A percentile compares a stretch with the other conserved stretches of the same genome.
These are phyloP conservation scores for Gyps fulvus DNA, from an alignment of 2,113 vertebrate species.

Conservation along the genomic window DNA sequence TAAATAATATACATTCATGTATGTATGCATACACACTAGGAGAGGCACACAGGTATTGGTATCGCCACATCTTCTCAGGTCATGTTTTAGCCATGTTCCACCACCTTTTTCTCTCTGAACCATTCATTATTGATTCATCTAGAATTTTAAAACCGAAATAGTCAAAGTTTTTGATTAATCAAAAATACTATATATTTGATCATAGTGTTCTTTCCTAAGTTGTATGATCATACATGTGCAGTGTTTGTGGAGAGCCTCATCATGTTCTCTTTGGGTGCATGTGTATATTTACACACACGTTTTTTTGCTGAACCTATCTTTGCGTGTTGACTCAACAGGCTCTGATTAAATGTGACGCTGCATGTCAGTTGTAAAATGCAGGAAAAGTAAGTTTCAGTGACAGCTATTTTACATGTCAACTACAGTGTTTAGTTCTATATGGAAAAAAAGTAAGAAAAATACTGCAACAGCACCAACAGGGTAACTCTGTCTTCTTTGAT, in stretches of 20 bases:
- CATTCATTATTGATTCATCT: not conserved
- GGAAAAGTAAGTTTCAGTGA: not conserved
- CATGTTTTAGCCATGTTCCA: not conserved
- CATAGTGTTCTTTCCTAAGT: not conserved
- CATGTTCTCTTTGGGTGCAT: not conserved
- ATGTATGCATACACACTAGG: not conserved
- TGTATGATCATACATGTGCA: not conserved
- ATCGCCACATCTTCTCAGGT: not conserved
- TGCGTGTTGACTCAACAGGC: not conserved
- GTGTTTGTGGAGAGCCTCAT: not conserved
- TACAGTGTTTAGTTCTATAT: not conserved
- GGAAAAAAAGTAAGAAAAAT: not conserved
- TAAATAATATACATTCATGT: not conserved
- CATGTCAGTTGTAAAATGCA: not conserved
- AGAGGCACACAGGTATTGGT: accelerated
- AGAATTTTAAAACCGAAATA: not conserved
- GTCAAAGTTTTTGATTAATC: not conserved
- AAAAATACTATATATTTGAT: not conserved
- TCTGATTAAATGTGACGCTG: not conserved
- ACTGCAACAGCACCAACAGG: not conserved
- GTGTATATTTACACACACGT: not conserved
- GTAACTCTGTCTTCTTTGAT: not conserved
- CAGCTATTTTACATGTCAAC: not conserved
- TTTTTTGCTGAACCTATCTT: not conserved
- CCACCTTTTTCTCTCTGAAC: not conserved